phyloP scores from a whole-genome alignment of 2,797 vertebrate species.

The Sibirionetta formosa region DNA sequence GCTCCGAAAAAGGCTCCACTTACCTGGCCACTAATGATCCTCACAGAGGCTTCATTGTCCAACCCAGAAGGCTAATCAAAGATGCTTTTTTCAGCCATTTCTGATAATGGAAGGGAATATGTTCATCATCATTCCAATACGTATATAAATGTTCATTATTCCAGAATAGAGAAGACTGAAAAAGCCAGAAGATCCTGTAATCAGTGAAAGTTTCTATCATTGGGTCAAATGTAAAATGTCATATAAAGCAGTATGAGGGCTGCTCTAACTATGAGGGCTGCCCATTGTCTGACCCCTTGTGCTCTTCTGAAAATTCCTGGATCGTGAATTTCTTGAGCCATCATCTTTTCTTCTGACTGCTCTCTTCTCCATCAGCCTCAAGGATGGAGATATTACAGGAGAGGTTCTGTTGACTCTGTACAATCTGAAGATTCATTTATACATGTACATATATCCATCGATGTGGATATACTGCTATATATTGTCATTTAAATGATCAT shows the following conservation, averaged over 20 bases:
- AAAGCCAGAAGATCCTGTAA: not conserved
- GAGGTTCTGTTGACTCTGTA: not conserved
- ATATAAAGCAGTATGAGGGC: not conserved
- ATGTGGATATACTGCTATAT: not conserved
- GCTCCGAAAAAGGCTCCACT: not conserved
- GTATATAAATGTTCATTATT: conserved; percentile 22
- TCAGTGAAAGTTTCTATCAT: not conserved
- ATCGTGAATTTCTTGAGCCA: not conserved
- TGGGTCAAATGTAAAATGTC: not conserved
- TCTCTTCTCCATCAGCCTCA: not conserved
- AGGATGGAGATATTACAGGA: not conserved
- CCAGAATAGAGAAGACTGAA: not conserved
- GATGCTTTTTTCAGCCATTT: not conserved
- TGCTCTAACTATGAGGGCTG: not conserved
- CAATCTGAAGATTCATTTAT: not conserved
- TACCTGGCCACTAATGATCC: not conserved
- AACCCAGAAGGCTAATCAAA: conserved; percentile 25
- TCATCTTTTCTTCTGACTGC: not conserved
- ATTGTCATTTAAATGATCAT: not conserved
- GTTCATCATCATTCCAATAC: not conserved
- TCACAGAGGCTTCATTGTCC: not conserved
- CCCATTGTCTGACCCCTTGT: not conserved
- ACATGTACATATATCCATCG: not conserved
- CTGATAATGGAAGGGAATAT: not conserved
- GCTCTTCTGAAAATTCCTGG: not conserved